Evolutionary conservation across 1,140 invertebrate genomes (phyloP), one percentile per base, ranked within the genome.

Genomic region (Uloborus diversus): DNA sequence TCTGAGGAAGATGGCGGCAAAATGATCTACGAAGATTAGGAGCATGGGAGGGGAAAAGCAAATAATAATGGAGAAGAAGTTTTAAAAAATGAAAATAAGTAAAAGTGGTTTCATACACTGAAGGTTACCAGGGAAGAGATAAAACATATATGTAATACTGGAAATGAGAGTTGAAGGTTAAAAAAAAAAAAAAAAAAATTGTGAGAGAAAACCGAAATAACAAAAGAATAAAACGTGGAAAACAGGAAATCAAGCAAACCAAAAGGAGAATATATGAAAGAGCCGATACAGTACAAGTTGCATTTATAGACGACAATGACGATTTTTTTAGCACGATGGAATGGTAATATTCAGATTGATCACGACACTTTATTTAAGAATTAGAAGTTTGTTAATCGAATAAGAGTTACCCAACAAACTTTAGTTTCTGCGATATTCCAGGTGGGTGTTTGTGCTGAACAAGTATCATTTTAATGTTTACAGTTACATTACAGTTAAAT

Each of bases 1-100:
- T 81, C 78, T 33, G 13, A 20, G 32, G 53, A 62, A 71, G 61
- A 78, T 82, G 66, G 79, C 62, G 65, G 78, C 32, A n/a, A 69
- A 80, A 37, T 69, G 78, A 70, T 80, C 75, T 79, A 79, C 75
- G 78, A 61, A 80, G 68, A 70, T 71, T 69, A 70, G 32, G 64
- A 70, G 51, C 49, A 27, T 25, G 27, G 23, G 65, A 37, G 25
- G 56, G 20, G 20, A 42, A 53, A 66, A 78, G 37, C 25, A 76
- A 37, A 53, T 27, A 56, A 56, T 23, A 20, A 14, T 14, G 23
- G 57, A 37, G 4, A 49, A 32, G 37, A 62, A 30, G 4, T 11
- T 4, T 4, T 11, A 35, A 33, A 62, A 59, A 9, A 62, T 5
- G 28, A 57, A 57, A 56, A 51, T 53, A 65, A 27, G 4, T 20